Evolutionary conservation across 2,113 vertebrate genomes (phyloP).

Genomic region (Talpa occidentalis): DNA sequence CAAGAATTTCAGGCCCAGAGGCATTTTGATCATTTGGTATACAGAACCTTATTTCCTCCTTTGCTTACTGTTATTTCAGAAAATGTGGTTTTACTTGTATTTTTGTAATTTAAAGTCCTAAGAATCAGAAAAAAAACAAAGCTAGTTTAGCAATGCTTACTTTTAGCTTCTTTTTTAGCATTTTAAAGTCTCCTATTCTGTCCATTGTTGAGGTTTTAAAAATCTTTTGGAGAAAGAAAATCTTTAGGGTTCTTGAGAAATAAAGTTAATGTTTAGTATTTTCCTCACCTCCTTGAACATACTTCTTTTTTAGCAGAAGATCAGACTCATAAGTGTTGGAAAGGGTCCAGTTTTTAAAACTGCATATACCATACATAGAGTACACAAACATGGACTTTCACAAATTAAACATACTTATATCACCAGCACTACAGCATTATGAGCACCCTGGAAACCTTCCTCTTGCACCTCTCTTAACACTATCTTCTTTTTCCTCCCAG

Average conservation of each 20-base stretch:
- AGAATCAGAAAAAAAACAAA: background rate
- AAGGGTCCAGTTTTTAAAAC: slow-evolving; percentile 30
- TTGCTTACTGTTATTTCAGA: slow-evolving; percentile 46
- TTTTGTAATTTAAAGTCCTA: slow-evolving; percentile 55
- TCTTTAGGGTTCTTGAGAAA: slow-evolving; percentile 52
- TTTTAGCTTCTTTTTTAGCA: slow-evolving; percentile 25
- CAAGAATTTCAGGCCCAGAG: slow-evolving; percentile 48
- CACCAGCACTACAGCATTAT: background rate
- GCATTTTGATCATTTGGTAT: slow-evolving; percentile 65
- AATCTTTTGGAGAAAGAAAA: slow-evolving; percentile 57
- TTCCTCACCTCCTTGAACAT: slow-evolving; percentile 39
- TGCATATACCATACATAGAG: background rate
- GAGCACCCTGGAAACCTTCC: background rate
- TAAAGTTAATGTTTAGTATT: slow-evolving; percentile 58
- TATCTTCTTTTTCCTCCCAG: background rate
- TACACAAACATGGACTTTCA: slow-evolving; percentile 12
- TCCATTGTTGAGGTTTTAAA: slow-evolving; percentile 16
- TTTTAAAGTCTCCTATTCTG: slow-evolving; percentile 44
- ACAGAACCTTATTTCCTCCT: background rate
- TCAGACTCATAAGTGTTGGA: slow-evolving; percentile 40
- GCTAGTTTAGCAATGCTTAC: slow-evolving; percentile 47
- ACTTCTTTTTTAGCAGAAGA: background rate
- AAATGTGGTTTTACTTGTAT: slow-evolving; percentile 60
- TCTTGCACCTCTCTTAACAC: background rate
- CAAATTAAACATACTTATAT: background rate